phyloP scores from a whole-genome alignment of 2,797 vertebrate species.

The Enteromius thamalakanensis region DNA sequence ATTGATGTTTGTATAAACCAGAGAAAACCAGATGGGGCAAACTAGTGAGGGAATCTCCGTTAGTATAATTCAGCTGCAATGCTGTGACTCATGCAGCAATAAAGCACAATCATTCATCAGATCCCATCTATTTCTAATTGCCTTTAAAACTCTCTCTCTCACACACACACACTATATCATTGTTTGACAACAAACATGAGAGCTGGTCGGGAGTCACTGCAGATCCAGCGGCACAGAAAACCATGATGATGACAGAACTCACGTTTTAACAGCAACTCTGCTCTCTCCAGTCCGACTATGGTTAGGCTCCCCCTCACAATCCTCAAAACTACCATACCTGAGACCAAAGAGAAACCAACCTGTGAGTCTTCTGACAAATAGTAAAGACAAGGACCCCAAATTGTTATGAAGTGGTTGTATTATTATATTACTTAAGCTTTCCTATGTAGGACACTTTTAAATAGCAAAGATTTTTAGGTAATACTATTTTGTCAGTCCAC shows the following conservation, averaged over 20 bases:
- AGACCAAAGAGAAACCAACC: slow-evolving; percentile 5
- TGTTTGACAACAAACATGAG: slow-evolving; percentile 6
- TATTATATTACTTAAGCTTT: not conserved
- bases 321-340: slow-evolving; percentile 77
- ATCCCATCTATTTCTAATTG: slow-evolving; percentile 18
- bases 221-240: slow-evolving; percentile 2
- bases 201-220: not conserved
- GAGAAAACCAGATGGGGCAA: not conserved
- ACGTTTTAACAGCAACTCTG: slow-evolving; percentile 78
- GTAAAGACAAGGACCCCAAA: not conserved
- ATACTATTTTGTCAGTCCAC: too few relatives aligned
- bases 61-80: not conserved
- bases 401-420: not conserved
- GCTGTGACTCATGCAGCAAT: slow-evolving; percentile 16
- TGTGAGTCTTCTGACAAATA: slow-evolving; percentile 11
- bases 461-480: not conserved
- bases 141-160: not conserved
- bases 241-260: slow-evolving; percentile 55
- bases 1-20: not conserved
- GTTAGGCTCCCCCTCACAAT: slow-evolving; percentile 57
- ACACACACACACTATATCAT: not conserved
- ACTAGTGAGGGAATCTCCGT: not conserved
- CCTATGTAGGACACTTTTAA: not conserved
- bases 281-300: slow-evolving; percentile 67
- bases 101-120: slow-evolving; percentile 15